phyloP scores from a whole-genome alignment of 2,888 invertebrate genomes.

The Patella pellucida region DNA sequence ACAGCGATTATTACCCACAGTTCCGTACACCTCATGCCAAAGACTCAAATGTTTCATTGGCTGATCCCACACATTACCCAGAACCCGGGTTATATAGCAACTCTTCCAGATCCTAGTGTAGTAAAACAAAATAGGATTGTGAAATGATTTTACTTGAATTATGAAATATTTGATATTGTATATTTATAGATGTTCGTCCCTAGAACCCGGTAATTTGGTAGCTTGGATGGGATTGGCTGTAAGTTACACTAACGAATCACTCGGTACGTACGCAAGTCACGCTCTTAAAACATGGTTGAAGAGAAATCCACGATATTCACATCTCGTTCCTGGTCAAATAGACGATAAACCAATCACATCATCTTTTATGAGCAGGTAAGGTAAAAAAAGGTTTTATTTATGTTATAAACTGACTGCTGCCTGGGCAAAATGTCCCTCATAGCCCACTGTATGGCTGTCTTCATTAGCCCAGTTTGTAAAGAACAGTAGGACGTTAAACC shows the following conservation, averaged over 20 bases:
- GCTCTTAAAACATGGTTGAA: conserved; percentile 77
- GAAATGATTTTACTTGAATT: no score
- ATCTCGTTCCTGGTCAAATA: conserved; percentile 75
- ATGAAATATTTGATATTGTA: not conserved
- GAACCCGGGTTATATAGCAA: no score
- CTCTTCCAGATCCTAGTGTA: no score
- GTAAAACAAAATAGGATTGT: no score
- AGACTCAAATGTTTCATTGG: no score
- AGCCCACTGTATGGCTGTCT: no score
- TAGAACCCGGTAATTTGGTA: conserved; percentile 84
- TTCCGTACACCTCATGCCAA: no score
- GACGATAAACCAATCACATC: conserved; percentile 49
- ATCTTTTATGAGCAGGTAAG: conserved; percentile 66
- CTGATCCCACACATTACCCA: no score
- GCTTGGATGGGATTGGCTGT: conserved; percentile 93
- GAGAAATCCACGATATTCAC: conserved; percentile 85
- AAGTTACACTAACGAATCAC: conserved; percentile 95
- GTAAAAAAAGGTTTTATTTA: not conserved
- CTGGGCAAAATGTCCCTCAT: no score
- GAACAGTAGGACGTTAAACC: not conserved
- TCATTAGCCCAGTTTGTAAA: no score
- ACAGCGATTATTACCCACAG: no score
- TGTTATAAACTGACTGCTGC: no score
- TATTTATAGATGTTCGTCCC: conserved; percentile 77
- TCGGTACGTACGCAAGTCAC: conserved; percentile 89